Conservation (phyloP, 1,140 invertebrate genomes). For the Cherax destructor region DNA sequence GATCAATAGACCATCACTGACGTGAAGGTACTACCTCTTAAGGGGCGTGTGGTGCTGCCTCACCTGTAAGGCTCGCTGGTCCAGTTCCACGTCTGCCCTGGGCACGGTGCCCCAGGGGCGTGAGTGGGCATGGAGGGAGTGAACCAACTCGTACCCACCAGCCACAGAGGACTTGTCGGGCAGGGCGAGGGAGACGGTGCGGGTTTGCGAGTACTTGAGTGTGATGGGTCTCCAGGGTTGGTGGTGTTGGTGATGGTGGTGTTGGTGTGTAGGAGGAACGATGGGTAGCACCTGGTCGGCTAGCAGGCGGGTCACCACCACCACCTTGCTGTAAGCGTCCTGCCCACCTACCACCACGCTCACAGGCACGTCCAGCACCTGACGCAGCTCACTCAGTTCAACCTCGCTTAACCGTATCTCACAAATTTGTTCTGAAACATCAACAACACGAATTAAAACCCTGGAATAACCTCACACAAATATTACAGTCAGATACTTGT, state of each 20-base stretch:
- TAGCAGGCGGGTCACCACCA: slow-evolving; percentile 77
- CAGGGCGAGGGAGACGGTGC: slow-evolving; percentile 31
- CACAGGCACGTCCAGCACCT: slow-evolving; percentile 74
- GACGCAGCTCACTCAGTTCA: slow-evolving; percentile 75
- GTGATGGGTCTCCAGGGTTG: slow-evolving; percentile 49
- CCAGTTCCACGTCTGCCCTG: slow-evolving; percentile 74
- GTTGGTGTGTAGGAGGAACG: slow-evolving; percentile 22
- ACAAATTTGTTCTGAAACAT: slow-evolving; percentile 73
- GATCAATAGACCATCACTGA: no score
- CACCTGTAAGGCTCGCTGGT: slow-evolving; percentile 39
- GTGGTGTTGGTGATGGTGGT: no score
- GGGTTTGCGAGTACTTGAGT: slow-evolving; percentile 52
- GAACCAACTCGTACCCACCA: slow-evolving; percentile 39
- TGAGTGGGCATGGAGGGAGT: slow-evolving; percentile 73
- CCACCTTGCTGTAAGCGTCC: slow-evolving; percentile 76
- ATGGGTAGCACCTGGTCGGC: slow-evolving; percentile 75
- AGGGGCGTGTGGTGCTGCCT: not conserved
- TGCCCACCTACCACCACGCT: slow-evolving; percentile 76
- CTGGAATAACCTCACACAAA: no score
- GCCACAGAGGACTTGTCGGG: slow-evolving; percentile 22
- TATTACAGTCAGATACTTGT: no score
- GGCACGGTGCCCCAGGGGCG: slow-evolving; percentile 76
- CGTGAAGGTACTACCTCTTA: no score
- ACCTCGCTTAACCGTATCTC: slow-evolving; percentile 74
- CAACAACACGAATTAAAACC: not conserved